Conservation (phyloP, 2,797 vertebrate species). For the Megaceryle alcyon region DNA sequence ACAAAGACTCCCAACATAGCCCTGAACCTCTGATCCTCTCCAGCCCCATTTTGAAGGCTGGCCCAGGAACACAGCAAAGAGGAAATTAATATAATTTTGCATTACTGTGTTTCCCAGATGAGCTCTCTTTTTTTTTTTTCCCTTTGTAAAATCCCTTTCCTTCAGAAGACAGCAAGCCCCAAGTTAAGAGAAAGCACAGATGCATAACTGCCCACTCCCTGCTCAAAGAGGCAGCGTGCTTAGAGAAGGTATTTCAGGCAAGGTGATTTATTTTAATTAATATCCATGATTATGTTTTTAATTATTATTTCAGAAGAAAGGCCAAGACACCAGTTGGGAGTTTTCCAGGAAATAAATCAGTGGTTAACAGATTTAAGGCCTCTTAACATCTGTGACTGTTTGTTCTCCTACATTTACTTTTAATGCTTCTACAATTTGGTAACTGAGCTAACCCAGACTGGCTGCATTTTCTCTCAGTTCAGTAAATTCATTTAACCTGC, state of each 20-base stretch:
- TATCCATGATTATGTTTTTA: background rate
- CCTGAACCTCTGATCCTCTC: background rate
- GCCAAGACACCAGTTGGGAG: background rate
- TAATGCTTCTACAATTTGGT: background rate
- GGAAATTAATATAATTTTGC: conserved; percentile 6
- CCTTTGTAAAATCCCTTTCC: background rate
- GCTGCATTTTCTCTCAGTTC: conserved; percentile 10
- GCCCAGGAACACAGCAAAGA: background rate
- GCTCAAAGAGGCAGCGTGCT: background rate
- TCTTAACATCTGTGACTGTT: conserved; percentile 2
- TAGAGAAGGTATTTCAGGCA: background rate
- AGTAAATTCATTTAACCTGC: conserved; percentile 7
- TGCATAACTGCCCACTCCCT: background rate
- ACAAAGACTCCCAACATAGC: conserved; percentile 5
- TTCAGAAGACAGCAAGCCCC: background rate
- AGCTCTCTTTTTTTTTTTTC: background rate
- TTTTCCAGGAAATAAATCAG: conserved; percentile 32
- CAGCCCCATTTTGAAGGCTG: background rate
- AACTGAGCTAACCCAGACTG: background rate
- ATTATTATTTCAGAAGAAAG: conserved; percentile 21
- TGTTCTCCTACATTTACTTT: conserved; percentile 27
- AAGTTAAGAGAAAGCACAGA: background rate
- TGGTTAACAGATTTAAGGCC: conserved; percentile 14
- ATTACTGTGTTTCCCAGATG: background rate
- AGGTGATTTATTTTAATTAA: conserved; percentile 33